Evolutionary conservation across 1,140 invertebrate species (phyloP).

Genomic region (Zaprionus inermis): DNA sequence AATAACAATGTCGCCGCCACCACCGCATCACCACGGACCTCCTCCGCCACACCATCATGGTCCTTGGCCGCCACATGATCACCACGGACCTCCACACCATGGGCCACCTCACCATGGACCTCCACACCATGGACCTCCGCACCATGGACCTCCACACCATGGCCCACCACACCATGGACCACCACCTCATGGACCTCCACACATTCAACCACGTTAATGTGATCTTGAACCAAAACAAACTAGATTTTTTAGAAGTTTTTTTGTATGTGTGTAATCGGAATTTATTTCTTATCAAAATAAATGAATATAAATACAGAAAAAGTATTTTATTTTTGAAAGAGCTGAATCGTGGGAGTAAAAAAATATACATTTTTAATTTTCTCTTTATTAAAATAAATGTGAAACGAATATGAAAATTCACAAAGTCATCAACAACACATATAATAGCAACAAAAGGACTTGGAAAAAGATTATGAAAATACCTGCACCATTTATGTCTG

Average conservation of each 20-base stretch:
- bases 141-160: constrained; percentile 23
- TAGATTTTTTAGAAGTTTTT: background rate
- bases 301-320: background rate
- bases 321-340: background rate
- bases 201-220: constrained; percentile 43
- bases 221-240: background rate
- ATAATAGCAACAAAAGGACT: background rate
- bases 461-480: constrained; percentile 1
- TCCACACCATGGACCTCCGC: constrained; percentile 15
- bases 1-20: constrained; percentile 29
- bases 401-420: background rate
- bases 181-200: constrained; percentile 26
- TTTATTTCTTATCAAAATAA: background rate
- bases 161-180: constrained; percentile 22
- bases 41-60: constrained; percentile 25
- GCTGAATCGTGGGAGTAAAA: background rate
- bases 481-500: background rate
- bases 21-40: constrained; percentile 19
- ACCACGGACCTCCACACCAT: constrained; percentile 26
- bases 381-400: background rate
- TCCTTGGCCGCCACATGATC: constrained; percentile 21
- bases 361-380: background rate
- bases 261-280: background rate
- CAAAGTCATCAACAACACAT: background rate
- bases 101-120: constrained; percentile 32